Percentiles rank a stretch among this genome's conserved stretches.
Evolutionary conservation across 2,113 vertebrate genomes (phyloP).

Genomic region (Xyliphius kryptos): DNA sequence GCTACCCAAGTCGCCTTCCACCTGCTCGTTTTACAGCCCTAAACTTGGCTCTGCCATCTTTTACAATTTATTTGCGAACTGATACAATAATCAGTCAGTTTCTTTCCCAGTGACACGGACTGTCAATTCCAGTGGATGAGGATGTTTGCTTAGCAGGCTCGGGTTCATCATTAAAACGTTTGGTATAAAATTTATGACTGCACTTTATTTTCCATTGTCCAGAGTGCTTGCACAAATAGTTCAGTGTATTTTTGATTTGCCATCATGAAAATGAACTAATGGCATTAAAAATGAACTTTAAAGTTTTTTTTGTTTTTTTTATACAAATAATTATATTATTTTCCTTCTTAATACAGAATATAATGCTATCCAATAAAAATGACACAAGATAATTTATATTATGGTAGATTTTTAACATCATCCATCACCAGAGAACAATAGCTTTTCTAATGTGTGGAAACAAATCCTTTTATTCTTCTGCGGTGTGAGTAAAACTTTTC

Average conservation of each 20-base stretch:
- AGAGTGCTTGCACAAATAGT: no score
- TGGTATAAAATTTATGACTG: background rate
- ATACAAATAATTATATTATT: background rate
- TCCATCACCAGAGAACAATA: slow-evolving; percentile 29
- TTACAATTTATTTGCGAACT: slow-evolving; percentile 68
- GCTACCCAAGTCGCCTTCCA: slow-evolving; percentile 56
- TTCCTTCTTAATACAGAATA: background rate
- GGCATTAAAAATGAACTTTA: background rate
- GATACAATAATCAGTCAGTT: slow-evolving; percentile 35
- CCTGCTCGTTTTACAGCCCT: slow-evolving; percentile 70
- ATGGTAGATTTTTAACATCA: slow-evolving; percentile 11
- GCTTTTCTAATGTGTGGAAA: slow-evolving; percentile 14
- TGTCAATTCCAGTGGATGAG: slow-evolving; percentile 41
- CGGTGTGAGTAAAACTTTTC: slow-evolving; percentile 22
- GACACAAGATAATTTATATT: background rate
- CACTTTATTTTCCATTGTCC: background rate
- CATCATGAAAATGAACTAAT: background rate
- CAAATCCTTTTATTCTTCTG: slow-evolving; percentile 34
- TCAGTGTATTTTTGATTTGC: background rate
- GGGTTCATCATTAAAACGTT: slow-evolving; percentile 1
- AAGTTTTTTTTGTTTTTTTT: no score
- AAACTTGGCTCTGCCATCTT: slow-evolving; percentile 53
- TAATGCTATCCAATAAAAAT: background rate
- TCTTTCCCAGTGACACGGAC: slow-evolving; percentile 24
- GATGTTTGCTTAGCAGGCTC: slow-evolving; percentile 24